These are phyloP conservation scores for Esox niger DNA, from an alignment of 2,113 vertebrate species.

Conservation along the genomic window DNA sequence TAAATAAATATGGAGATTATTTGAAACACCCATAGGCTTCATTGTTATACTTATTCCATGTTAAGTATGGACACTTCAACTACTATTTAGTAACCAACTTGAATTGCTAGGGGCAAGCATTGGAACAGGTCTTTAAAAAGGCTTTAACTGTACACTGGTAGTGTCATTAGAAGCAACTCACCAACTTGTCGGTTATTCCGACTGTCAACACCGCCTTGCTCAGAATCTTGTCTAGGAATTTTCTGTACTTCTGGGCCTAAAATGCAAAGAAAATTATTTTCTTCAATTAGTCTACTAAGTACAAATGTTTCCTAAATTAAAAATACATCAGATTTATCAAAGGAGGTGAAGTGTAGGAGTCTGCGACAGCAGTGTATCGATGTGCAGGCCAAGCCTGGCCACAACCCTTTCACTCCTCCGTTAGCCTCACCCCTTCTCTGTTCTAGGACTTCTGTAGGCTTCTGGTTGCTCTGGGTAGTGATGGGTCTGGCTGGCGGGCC, in stretches of 20 bases:
- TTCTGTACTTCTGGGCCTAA: constrained; percentile 82
- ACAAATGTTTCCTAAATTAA: neutral
- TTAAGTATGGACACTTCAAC: too few species aligned
- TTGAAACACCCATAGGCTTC: too few species aligned
- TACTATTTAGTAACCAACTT: too few species aligned
- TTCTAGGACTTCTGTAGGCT: constrained; percentile 83
- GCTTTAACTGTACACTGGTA: neutral
- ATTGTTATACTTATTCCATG: too few species aligned
- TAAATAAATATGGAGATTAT: too few species aligned
- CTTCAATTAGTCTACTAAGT: neutral
- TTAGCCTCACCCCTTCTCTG: constrained; percentile 80
- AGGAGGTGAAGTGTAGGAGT: too few species aligned
- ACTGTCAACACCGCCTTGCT: constrained; percentile 82
- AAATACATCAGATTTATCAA: too few species aligned
- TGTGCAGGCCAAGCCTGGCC: neutral
- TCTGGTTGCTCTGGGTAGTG: constrained; percentile 72
- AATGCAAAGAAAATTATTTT: constrained; percentile 10
- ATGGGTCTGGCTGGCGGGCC: constrained; percentile 65
- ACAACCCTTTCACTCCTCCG: neutral
- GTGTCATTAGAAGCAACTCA: constrained; percentile 58
- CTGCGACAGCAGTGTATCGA: too few species aligned
- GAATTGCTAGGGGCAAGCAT: too few species aligned
- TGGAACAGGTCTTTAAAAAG: neutral
- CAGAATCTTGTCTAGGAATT: constrained; percentile 78
- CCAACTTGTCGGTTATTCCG: constrained; percentile 79